Conservation (phyloP, 2,113 vertebrate genomes). For the Petroica traversi region DNA sequence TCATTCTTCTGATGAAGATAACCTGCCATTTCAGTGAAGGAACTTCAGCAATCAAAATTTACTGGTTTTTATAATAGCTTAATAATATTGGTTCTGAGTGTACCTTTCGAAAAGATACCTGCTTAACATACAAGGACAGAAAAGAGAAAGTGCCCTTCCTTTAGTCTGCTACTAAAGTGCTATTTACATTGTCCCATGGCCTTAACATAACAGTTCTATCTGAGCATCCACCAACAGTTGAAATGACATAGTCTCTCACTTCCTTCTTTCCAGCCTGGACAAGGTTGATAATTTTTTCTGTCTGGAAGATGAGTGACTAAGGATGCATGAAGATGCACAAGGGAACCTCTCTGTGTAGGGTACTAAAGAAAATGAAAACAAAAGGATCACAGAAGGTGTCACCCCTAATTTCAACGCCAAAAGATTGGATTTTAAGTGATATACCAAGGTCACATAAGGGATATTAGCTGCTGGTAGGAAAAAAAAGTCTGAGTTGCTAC, state of each 20-base stretch:
- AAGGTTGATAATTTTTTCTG: not conserved
- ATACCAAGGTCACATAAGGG: not conserved
- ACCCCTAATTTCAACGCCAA: not conserved
- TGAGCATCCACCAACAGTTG: not conserved
- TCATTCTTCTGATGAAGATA: not conserved
- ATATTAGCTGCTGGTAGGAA: not conserved
- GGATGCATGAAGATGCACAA: not conserved
- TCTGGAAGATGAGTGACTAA: not conserved
- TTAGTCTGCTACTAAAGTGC: not conserved
- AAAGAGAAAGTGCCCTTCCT: not conserved
- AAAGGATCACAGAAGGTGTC: not conserved
- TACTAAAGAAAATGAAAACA: not conserved
- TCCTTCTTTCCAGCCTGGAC: not conserved
- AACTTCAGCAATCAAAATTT: not conserved
- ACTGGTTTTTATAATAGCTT: not conserved
- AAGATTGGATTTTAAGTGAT: not conserved
- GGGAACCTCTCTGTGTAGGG: not conserved
- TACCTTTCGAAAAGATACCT: not conserved
- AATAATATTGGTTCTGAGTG: not conserved
- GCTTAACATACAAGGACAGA: not conserved
- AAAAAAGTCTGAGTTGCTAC: not conserved
- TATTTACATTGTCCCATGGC: not conserved
- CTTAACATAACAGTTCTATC: not conserved
- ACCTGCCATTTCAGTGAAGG: not conserved
- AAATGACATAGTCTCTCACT: not conserved